Evolutionary conservation across 2,888 invertebrate genomes (phyloP).

Genomic region (Torymus auratus): DNA sequence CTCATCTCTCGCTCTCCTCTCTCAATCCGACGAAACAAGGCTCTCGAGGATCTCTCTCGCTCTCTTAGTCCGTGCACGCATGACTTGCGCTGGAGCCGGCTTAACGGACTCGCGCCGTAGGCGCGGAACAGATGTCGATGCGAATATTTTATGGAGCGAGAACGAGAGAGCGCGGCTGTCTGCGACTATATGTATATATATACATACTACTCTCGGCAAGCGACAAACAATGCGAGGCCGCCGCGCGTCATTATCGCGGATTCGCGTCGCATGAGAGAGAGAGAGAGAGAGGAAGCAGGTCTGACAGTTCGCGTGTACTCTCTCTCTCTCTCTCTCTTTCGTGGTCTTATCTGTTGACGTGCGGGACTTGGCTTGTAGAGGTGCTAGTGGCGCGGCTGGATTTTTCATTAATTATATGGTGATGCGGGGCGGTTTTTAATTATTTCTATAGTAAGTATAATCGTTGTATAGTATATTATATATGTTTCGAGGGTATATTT

Average conservation of each 20-base stretch:
- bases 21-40: slow-evolving; percentile 75
- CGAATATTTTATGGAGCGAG: slow-evolving; percentile 69
- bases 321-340: no score
- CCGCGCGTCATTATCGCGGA: slow-evolving; percentile 47
- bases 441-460: no score
- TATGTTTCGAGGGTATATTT: no score
- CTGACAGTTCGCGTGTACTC: no score
- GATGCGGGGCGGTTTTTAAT: no score
- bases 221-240: slow-evolving; percentile 23
- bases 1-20: slow-evolving; percentile 37
- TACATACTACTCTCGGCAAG: not conserved
- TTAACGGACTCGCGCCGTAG: slow-evolving; percentile 70
- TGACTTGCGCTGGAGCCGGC: slow-evolving; percentile 74
- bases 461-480: no score
- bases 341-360: no score
- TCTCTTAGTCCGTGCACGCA: slow-evolving; percentile 65
- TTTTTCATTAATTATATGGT: no score
- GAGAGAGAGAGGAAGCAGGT: no score
- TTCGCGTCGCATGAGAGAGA: not conserved
- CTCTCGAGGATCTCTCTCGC: slow-evolving; percentile 67
- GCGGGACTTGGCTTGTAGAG: no score
- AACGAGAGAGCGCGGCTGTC: slow-evolving; percentile 8
- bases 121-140: slow-evolving; percentile 71
- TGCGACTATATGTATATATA: not conserved
- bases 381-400: no score